These are phyloP conservation scores for Amniataba percoides DNA, from an alignment of 2,797 vertebrate genomes.

Conservation along the genomic window DNA sequence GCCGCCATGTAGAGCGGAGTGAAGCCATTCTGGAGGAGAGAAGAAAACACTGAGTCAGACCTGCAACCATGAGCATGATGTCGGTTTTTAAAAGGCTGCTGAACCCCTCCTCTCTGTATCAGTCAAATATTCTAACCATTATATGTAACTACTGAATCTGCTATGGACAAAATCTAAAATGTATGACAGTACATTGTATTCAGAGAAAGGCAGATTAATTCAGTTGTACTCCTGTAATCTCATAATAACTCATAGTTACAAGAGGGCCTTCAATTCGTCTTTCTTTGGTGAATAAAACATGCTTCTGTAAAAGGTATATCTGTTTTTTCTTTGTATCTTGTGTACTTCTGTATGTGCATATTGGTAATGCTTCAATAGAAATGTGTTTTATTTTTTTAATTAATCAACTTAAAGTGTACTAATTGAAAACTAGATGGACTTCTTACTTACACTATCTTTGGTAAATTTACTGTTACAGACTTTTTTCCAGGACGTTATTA, in stretches of 20 bases:
- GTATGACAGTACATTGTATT: background rate
- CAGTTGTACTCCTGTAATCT: no score
- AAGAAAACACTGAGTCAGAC: conserved; percentile 2
- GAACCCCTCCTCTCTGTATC: background rate
- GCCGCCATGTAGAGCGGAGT: conserved; percentile 98
- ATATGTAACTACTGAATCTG: background rate
- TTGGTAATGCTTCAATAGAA: no score
- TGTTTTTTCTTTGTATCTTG: no score
- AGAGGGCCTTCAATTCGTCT: no score
- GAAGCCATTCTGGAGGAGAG: conserved; percentile 93
- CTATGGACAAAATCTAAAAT: background rate
- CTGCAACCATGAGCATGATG: no score
- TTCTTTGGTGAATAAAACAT: no score
- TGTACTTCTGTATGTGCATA: no score
- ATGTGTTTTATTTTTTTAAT: no score
- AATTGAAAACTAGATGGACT: no score
- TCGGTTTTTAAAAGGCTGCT: background rate
- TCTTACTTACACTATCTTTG: background rate
- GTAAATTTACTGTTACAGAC: background rate
- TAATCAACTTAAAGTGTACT: no score
- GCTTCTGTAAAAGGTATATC: no score
- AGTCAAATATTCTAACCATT: background rate
- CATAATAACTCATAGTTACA: no score
- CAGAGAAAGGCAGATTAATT: background rate
- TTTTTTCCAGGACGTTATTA: background rate